phyloP scores from a whole-genome alignment of 2,797 vertebrate species.

The Myripristis murdjan region DNA sequence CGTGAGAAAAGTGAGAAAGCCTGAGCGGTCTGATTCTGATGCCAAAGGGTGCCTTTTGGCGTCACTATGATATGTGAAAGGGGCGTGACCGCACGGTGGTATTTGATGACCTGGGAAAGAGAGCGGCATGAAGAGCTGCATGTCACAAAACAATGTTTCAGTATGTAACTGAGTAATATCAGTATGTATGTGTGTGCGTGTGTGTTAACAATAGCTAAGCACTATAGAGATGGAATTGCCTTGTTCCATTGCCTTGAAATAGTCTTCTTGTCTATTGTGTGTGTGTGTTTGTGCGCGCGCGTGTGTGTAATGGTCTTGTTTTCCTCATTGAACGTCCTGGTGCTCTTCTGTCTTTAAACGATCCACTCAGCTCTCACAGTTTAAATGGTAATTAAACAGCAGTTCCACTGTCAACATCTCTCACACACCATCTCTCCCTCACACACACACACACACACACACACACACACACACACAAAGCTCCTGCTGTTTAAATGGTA shows the following conservation, averaged over 20 bases:
- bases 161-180: not conserved
- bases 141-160: not conserved
- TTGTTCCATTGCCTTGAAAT: conserved; percentile 94
- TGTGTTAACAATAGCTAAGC: conserved; percentile 91
- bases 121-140: no score
- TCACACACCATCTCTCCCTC: conserved; percentile 46
- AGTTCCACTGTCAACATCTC: conserved; percentile 94
- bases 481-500: conserved; percentile 98
- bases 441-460: conserved; percentile 26
- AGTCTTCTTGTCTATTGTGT: conserved; percentile 85
- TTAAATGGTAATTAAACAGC: conserved; percentile 99
- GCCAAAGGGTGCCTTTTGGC: no score
- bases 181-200: conserved; percentile 5
- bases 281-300: conserved; percentile 33
- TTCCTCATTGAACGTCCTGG: conserved; percentile 95
- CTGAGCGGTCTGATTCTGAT: no score
- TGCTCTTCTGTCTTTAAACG: conserved; percentile 92
- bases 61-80: no score
- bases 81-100: no score
- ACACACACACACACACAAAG: conserved; percentile 57
- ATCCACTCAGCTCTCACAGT: conserved; percentile 97
- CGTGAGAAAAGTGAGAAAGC: no score
- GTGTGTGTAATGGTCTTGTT: conserved; percentile 91
- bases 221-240: conserved; percentile 90
- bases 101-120: no score